Evolutionary conservation across 1,140 invertebrate species (phyloP).

Genomic region (Tenebrio molitor): DNA sequence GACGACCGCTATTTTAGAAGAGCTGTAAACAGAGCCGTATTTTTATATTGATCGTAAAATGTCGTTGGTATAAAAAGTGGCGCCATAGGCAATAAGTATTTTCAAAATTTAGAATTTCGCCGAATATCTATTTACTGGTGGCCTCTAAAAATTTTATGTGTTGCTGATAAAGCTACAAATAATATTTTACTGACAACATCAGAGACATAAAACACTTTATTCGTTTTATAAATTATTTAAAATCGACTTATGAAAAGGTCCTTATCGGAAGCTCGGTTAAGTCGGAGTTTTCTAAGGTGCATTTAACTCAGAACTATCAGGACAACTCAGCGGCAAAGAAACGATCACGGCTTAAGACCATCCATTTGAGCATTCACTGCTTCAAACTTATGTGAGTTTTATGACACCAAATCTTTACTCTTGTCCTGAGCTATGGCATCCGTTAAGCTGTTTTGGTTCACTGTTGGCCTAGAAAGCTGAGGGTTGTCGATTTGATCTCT

Average conservation of each 20-base stretch:
- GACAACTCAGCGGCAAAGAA: conserved; percentile 5
- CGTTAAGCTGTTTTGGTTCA: conserved; percentile 22
- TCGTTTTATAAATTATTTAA: no score
- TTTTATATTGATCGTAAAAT: conserved; percentile 25
- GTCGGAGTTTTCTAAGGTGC: conserved; percentile 2
- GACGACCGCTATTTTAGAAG: conserved; percentile 3
- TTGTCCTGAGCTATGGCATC: conserved; percentile 21
- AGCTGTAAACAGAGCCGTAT: conserved; percentile 34
- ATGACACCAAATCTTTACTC: conserved; percentile 23
- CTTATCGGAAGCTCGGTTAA: neutral
- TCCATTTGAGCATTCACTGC: conserved; percentile 10
- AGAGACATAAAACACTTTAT: no score
- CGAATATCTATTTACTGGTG: neutral
- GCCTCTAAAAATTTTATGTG: no score
- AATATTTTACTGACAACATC: neutral
- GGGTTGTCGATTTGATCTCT: conserved; percentile 11
- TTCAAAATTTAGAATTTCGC: conserved; percentile 7
- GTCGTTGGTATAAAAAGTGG: neutral
- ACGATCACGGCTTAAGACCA: conserved; percentile 29
- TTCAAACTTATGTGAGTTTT: conserved; percentile 22
- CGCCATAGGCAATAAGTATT: conserved; percentile 2
- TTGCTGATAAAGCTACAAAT: no score
- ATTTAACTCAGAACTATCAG: conserved; percentile 3
- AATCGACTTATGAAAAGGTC: conserved; percentile 2
- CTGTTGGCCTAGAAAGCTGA: conserved; percentile 2